Evolutionary conservation across 2,888 invertebrate genomes (phyloP), one percentile per base, ranked within the genome.

Genomic region (Drosophila mulleri): DNA sequence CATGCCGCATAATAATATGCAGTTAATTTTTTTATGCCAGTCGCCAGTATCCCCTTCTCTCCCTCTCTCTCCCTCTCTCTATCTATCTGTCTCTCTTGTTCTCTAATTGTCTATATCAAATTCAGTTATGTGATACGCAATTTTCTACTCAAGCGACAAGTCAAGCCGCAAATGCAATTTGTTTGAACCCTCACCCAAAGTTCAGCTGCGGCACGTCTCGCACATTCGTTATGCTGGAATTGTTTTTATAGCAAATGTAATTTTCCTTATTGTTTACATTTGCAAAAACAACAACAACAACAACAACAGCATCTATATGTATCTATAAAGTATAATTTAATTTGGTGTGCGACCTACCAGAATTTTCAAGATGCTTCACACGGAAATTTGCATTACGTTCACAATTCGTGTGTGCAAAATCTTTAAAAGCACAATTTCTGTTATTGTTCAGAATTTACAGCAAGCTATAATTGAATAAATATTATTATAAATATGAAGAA

Each of bases 81-180:
- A 18, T 11, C 18, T 59, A 14, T 12, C 18, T 56, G 9, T 6
- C 11, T 29, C 8, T 48, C 12, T 48, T 7, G 16, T 20, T 42
- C 29, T 16, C 57, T 72, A 79, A 79, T 78, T 75, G 75, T 66
- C 72, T 79, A 79, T 79, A 79, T 50, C 79, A 69, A 78, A 78
- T 79, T 76, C 32, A 42, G 63, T 66, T 70, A 60, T 71, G 60
- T 60, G 6, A 57, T 53, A 66, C 58, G 53, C 72, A 88, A 85
- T 88, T 88, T 84, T 84, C 77, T 78, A 77, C 83, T 88, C 67
- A 79, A 84, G 79, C 85, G 85, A 87, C 88, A 83, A 84, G 80
- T 75, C 73, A 61, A 70, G 62, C 57, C 61, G 39, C 62, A 77
- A 79, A 85, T 78, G 80, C 83, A 84, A 84, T 87, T 84, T 84